Evolutionary conservation across 2,888 invertebrate genomes (phyloP).

Genomic region (Dastarcus helophoroides): DNA sequence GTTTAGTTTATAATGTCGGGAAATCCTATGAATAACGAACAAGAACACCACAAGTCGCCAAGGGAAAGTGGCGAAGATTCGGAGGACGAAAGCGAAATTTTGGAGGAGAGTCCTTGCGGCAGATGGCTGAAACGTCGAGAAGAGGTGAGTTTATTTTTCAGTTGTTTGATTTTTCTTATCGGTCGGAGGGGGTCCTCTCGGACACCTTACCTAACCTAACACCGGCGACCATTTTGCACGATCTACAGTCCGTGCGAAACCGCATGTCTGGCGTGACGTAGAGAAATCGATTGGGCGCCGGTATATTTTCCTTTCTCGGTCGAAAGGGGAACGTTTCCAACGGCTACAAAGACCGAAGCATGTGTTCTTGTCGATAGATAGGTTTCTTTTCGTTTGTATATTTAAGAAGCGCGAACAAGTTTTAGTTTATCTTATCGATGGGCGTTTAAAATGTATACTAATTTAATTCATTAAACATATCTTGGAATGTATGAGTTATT

Average conservation of each 20-base stretch:
- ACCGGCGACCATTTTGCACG: constrained; percentile 33
- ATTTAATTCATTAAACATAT: too few relatives aligned
- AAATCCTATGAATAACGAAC: constrained; percentile 53
- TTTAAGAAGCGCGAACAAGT: too few relatives aligned
- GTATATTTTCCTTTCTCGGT: too few relatives aligned
- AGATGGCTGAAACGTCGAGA: constrained; percentile 98
- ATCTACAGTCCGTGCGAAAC: constrained; percentile 17
- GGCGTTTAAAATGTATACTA: too few relatives aligned
- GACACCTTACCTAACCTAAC: constrained; percentile 34
- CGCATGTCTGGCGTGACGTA: constrained; percentile 31
- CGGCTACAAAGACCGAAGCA: too few relatives aligned
- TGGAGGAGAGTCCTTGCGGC: constrained; percentile 98
- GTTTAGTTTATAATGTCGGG: constrained; percentile 46
- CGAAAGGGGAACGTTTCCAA: too few relatives aligned
- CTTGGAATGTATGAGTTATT: constrained; percentile 19
- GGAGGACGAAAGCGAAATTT: constrained; percentile 95
- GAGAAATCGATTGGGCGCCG: constrained; percentile 32
- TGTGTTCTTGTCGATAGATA: too few relatives aligned
- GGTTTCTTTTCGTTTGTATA: too few relatives aligned
- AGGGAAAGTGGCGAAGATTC: constrained; percentile 91
- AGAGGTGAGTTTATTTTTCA: constrained; percentile 54
- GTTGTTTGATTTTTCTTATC: constrained; percentile 1
- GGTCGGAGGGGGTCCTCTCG: constrained; percentile 10
- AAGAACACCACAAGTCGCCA: constrained; percentile 78
- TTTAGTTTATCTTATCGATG: too few relatives aligned